These are phyloP conservation scores for Argyrosomus regius DNA, from an alignment of 2,797 vertebrate species.

Conservation along the genomic window DNA sequence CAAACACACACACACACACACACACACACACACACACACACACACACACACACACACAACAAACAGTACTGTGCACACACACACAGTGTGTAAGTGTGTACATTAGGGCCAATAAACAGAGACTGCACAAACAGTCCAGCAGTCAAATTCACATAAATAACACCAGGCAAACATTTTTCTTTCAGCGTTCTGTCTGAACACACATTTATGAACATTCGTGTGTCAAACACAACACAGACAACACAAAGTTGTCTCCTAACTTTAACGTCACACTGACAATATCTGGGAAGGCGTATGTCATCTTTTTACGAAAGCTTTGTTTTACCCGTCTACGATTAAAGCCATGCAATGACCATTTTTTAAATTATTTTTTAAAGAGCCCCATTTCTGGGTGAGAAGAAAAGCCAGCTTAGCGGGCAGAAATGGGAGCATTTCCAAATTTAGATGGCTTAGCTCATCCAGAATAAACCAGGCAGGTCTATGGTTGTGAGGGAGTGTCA, in stretches of 20 bases:
- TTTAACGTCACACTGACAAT: background rate
- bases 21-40: background rate
- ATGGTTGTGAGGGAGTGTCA: background rate
- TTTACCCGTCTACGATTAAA: background rate
- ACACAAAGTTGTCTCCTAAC: constrained; percentile 1
- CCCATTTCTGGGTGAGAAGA: background rate
- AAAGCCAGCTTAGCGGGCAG: background rate
- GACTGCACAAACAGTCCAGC: background rate
- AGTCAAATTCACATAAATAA: constrained; percentile 8
- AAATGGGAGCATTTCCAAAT: background rate
- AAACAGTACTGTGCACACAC: too few relatives aligned
- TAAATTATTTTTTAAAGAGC: background rate
- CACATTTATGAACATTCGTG: background rate
- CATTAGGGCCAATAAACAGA: constrained; percentile 4
- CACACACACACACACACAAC: background rate
- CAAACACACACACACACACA: background rate
- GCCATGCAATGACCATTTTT: background rate
- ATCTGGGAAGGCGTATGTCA: background rate
- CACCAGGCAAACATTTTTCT: background rate
- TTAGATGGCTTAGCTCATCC: background rate
- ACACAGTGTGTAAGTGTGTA: background rate
- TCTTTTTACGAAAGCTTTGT: background rate
- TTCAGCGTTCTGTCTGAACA: background rate
- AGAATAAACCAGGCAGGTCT: constrained; percentile 7
- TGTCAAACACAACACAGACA: background rate